Evolutionary conservation across 2,113 vertebrate species (phyloP).

Genomic region (Ploceus nigricollis): DNA sequence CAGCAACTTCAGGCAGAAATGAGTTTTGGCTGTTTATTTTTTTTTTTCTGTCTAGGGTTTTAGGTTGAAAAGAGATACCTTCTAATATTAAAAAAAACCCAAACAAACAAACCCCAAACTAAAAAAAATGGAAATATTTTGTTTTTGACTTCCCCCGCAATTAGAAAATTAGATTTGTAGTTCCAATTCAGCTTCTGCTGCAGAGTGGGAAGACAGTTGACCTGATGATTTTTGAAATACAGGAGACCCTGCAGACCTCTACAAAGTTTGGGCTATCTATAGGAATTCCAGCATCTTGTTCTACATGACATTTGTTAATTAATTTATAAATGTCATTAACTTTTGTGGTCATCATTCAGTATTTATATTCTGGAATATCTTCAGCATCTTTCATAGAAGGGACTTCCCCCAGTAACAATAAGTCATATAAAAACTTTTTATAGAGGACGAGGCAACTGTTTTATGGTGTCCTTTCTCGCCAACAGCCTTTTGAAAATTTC

Average conservation of each 20-base stretch:
- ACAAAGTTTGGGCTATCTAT: not conserved
- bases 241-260: not conserved
- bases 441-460: not conserved
- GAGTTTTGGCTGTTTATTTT: not conserved
- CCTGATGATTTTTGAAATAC: not conserved
- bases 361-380: not conserved
- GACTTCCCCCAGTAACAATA: not conserved
- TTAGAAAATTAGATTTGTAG: not conserved
- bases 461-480: not conserved
- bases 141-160: not conserved
- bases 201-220: not conserved
- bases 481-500: not conserved
- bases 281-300: not conserved
- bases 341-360: not conserved
- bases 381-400: not conserved
- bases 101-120: not conserved
- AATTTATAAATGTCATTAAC: conserved; percentile 3
- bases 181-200: not conserved
- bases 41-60: not conserved
- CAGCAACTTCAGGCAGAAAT: not conserved
- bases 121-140: not conserved
- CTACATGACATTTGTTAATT: not conserved
- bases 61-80: not conserved
- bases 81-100: not conserved
- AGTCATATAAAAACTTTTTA: not conserved